Evolutionary conservation across 2,113 vertebrate species (phyloP), one percentile per base, ranked within the genome.

Genomic region (Crotalus viridis): DNA sequence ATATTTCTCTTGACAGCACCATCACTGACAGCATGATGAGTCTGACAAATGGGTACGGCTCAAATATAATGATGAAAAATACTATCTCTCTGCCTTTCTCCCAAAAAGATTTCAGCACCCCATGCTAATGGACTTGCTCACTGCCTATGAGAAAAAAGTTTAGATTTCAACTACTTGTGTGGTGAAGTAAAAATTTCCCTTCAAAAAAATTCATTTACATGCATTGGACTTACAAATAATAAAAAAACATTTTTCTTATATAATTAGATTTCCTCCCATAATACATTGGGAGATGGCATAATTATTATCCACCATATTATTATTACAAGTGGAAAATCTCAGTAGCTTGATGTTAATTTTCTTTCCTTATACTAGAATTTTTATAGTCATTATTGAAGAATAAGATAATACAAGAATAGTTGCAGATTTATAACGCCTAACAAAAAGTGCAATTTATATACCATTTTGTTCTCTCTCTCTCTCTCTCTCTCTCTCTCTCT

Each of bases 41-140:
- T 48, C 95, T 95, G 95, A 48, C 3, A 93, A 28, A 13, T 43
- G 21, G 28, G 28, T 81, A 3, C 90, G 46, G 26, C n/a, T 94
- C 87, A 57, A 55, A 87, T 94, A 69, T 93, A 95, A 95, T 57
- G 95, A 88, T 5, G 85, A 91, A 64, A 92, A 93, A 51, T 22
- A 1, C 17, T 15, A 90, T 3, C 59, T 89, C 2, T 85, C 93
- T 92, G 94, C 33, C 15, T 51, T 54, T 19, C n/a, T 17, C 21
- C 5, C 7, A 94, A 91, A 95, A 93, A 4, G 59, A 1, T 85
- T 96, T 95, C 46, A 64, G 89, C 54, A 51, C 3, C 81, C 81
- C 54, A 69, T 92, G 6, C 93, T 90, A 94, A 0, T 10, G 94
- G 90, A 1, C 3, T 61, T 94, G 33, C 33, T 91, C 51, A 15